Evolutionary conservation across 2,888 invertebrate genomes (phyloP).

Genomic region (Odontocerum albicorne): DNA sequence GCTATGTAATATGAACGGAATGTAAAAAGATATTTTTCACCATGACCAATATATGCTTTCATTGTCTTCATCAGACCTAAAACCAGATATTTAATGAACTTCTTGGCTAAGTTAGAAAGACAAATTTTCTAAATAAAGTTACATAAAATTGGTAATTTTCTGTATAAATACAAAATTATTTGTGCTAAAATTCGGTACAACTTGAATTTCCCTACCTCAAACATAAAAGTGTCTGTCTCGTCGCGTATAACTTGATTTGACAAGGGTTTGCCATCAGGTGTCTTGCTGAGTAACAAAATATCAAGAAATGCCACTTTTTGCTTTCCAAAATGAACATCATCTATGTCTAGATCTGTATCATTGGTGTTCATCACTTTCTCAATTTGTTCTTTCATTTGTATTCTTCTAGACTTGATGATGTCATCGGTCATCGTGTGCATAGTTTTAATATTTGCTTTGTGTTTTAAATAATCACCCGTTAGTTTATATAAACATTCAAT

Average conservation of each 20-base stretch:
- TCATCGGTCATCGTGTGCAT: constrained; percentile 40
- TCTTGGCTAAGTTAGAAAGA: too few species aligned
- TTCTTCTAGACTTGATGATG: constrained; percentile 39
- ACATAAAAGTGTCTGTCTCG: constrained; percentile 47
- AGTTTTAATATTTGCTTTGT: constrained; percentile 41
- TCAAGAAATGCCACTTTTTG: constrained; percentile 44
- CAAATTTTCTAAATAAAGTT: too few species aligned
- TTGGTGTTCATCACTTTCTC: constrained; percentile 5
- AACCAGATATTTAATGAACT: too few species aligned
- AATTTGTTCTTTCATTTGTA: constrained; percentile 31
- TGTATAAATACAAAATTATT: too few species aligned
- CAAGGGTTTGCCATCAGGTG: constrained; percentile 39
- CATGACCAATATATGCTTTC: too few species aligned
- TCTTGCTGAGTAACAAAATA: constrained; percentile 42
- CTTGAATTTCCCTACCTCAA: constrained; percentile 40
- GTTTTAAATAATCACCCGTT: constrained; percentile 49
- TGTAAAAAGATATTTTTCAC: too few species aligned
- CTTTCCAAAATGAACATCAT: constrained; percentile 7
- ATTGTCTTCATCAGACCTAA: too few species aligned
- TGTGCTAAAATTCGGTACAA: background rate
- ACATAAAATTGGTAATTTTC: too few species aligned
- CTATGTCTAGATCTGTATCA: background rate
- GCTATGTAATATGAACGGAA: too few species aligned
- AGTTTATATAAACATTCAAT: constrained; percentile 38
- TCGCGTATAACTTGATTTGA: constrained; percentile 43